Conservation (phyloP, 2,113 vertebrate species). For the Centropus unirufus region DNA sequence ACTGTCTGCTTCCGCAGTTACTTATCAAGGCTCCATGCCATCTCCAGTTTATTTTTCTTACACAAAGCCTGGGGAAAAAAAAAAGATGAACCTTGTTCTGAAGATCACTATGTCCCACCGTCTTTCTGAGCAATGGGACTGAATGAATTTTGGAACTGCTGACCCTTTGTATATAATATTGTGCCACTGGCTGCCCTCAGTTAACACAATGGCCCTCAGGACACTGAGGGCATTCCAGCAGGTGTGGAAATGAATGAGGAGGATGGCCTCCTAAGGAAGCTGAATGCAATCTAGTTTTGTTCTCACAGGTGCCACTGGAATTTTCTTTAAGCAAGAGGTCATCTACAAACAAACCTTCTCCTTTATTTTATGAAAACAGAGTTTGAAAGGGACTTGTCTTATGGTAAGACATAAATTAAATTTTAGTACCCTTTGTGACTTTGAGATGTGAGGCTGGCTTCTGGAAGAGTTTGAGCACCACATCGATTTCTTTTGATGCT, state of each 20-base stretch:
- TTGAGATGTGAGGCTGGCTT: neutral
- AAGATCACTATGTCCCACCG: neutral
- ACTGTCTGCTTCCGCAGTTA: constrained; percentile 9
- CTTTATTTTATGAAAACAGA: neutral
- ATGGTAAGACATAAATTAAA: neutral
- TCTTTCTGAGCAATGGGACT: neutral
- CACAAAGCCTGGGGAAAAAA: constrained; percentile 41
- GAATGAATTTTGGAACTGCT: neutral
- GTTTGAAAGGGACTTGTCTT: neutral
- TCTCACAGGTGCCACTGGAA: neutral
- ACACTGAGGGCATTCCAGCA: neutral
- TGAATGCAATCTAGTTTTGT: neutral
- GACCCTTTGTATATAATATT: neutral
- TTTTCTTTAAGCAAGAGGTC: neutral
- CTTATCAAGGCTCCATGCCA: constrained; percentile 7
- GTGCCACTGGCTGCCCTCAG: neutral
- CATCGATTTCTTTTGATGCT: neutral
- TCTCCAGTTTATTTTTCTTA: constrained; percentile 43
- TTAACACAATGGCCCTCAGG: neutral
- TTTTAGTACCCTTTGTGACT: neutral
- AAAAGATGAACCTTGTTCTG: constrained; percentile 19
- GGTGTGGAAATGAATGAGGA: neutral
- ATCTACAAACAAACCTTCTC: neutral
- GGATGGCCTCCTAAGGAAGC: neutral
- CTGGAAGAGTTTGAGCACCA: neutral